A percentile compares a stretch with the other conserved stretches of the same genome.
Evolutionary conservation across 1,140 invertebrate species (phyloP).

Genomic region (Dicyema japonicum): DNA sequence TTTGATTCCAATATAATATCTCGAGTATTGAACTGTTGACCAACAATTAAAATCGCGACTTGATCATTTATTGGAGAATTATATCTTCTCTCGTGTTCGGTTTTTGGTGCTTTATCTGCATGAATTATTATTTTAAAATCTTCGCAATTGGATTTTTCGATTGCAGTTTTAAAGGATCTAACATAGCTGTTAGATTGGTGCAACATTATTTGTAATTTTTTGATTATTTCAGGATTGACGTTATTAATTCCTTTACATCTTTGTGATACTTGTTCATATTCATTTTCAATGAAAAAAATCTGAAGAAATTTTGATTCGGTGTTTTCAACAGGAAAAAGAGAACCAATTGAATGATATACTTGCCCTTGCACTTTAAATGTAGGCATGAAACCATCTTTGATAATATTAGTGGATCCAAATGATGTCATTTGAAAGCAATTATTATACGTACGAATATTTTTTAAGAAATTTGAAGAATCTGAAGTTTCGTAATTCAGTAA

Average conservation of each 20-base stretch:
- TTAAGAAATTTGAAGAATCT: slow-evolving; percentile 12
- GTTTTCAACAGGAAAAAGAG: slow-evolving; percentile 9
- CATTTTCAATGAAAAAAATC: slow-evolving; percentile 11
- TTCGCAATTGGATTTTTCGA: slow-evolving; percentile 8
- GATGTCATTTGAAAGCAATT: slow-evolving; percentile 17
- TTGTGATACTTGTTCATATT: slow-evolving; percentile 4
- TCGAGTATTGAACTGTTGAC: slow-evolving; percentile 8
- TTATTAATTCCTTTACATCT: slow-evolving; percentile 1
- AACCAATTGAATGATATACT: slow-evolving; percentile 18
- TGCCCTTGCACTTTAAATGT: slow-evolving; percentile 22
- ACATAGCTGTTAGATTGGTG: slow-evolving; percentile 11
- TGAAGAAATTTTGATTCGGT: slow-evolving; percentile 14
- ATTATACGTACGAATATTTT: slow-evolving; percentile 17
- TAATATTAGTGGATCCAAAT: slow-evolving; percentile 11
- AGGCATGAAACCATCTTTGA: slow-evolving; percentile 9
- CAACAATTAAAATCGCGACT: slow-evolving; percentile 11
- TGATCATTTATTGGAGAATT: slow-evolving; percentile 15
- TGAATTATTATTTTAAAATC: slow-evolving; percentile 8
- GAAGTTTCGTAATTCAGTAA: no score
- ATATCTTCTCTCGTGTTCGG: slow-evolving; percentile 13
- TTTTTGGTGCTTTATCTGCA: slow-evolving; percentile 11
- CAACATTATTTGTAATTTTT: slow-evolving; percentile 10
- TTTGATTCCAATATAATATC: slow-evolving; percentile 6
- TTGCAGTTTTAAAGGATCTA: slow-evolving; percentile 11
- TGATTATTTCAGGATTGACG: slow-evolving; percentile 4